Conservation (phyloP, 2,888 invertebrate species). For the Amblyjoppa proteus region DNA sequence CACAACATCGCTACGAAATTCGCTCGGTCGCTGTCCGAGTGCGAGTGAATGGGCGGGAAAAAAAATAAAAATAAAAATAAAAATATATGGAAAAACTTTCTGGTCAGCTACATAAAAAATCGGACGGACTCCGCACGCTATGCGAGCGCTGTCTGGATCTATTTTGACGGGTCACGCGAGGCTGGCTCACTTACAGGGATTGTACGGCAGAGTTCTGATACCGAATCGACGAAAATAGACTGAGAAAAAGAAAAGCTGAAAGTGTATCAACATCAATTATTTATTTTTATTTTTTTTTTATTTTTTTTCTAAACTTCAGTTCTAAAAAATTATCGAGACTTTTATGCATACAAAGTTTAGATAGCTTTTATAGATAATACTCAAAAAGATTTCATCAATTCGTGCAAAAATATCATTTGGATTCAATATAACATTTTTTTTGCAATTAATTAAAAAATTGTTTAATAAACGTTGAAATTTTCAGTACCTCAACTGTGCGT, state of each 20-base stretch:
- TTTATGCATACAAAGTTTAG: too few species aligned
- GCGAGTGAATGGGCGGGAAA: background rate
- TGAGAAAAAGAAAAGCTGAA: background rate
- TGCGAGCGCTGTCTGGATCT: background rate
- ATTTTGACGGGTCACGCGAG: conserved; percentile 37
- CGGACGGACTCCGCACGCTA: background rate
- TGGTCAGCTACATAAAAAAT: background rate
- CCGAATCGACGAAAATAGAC: background rate
- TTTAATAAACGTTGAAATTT: too few species aligned
- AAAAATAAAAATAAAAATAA: too few species aligned
- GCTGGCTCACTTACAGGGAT: background rate
- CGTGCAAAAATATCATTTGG: too few species aligned
- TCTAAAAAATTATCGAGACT: too few species aligned
- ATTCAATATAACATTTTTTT: too few species aligned
- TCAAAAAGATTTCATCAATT: too few species aligned
- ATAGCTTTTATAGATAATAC: too few species aligned
- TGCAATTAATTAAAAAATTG: too few species aligned
- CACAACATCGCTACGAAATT: background rate
- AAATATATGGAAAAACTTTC: background rate
- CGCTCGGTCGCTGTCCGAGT: background rate
- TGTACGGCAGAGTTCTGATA: background rate
- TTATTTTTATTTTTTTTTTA: background rate
- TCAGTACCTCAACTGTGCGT: too few species aligned
- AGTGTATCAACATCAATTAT: background rate
- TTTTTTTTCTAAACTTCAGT: background rate